Conservation (phyloP, 2,888 invertebrate species). For the Tromatobia lineatoria region DNA sequence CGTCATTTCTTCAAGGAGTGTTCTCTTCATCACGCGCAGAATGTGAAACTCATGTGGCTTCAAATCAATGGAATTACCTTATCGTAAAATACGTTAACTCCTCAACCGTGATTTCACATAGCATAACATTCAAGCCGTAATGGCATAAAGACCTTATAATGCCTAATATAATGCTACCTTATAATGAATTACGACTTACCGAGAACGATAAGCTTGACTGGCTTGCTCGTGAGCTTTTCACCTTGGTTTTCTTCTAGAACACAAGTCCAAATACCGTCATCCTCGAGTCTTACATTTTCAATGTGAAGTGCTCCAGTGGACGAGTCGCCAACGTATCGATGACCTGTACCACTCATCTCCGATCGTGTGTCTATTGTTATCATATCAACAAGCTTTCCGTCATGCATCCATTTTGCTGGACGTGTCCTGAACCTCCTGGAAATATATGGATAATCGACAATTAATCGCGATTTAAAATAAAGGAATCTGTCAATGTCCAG, state of each 20-base stretch:
- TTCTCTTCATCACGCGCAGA: no score
- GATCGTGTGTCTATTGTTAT: conserved; percentile 84
- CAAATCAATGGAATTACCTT: no score
- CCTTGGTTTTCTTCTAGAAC: conserved; percentile 89
- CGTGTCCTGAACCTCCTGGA: conserved; percentile 82
- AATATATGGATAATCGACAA: conserved; percentile 56
- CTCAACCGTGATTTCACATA: no score
- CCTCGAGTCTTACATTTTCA: conserved; percentile 88
- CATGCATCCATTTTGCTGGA: conserved; percentile 83
- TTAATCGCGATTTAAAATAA: no score
- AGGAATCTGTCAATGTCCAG: no score
- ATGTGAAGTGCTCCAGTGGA: conserved; percentile 86
- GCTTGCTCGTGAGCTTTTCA: conserved; percentile 88
- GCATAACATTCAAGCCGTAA: no score
- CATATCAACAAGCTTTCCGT: conserved; percentile 83
- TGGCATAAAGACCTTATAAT: no score
- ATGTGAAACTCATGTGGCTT: no score
- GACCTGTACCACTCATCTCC: conserved; percentile 84
- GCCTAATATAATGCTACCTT: no score
- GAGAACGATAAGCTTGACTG: conserved; percentile 89
- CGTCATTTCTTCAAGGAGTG: no score
- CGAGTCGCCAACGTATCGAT: conserved; percentile 84
- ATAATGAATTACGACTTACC: conserved; percentile 86
- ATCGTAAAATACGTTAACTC: no score
- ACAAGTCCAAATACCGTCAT: conserved; percentile 91